These are phyloP conservation scores for Drosophila eohydei DNA, from an alignment of 2,888 invertebrate genomes.

Conservation along the genomic window DNA sequence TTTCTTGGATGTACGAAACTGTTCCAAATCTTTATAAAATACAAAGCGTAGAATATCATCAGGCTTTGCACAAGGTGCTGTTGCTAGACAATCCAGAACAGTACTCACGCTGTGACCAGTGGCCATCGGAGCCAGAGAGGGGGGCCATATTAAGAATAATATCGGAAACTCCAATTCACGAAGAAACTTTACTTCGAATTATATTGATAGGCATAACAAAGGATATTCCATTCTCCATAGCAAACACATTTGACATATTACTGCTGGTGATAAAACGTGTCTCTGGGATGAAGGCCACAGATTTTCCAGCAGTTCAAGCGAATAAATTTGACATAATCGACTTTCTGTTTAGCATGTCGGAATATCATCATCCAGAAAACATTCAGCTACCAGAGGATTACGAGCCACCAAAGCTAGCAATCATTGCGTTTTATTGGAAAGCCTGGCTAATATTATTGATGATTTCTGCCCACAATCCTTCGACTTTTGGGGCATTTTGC, in stretches of 20 bases:
- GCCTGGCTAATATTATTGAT: constrained; percentile 95
- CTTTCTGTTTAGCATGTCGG: constrained; percentile 94
- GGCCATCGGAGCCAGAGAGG: constrained; percentile 96
- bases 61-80: constrained; percentile 92
- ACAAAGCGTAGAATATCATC: constrained; percentile 89
- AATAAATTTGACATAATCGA: constrained; percentile 95
- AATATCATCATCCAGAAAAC: constrained; percentile 96
- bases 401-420: constrained; percentile 93
- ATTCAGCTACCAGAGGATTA: constrained; percentile 93
- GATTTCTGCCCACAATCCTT: constrained; percentile 96
- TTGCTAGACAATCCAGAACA: constrained; percentile 91
- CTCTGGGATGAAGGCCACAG: constrained; percentile 90
- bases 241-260: constrained; percentile 94
- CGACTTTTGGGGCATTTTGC: constrained; percentile 92
- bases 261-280: constrained; percentile 94
- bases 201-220: constrained; percentile 91
- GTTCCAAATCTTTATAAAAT: constrained; percentile 91
- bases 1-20: constrained; percentile 94
- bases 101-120: constrained; percentile 93
- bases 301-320: constrained; percentile 89
- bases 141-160: constrained; percentile 91
- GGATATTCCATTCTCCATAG: constrained; percentile 92
- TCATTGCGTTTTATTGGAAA: constrained; percentile 97
- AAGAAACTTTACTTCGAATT: constrained; percentile 93
- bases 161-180: constrained; percentile 94